Percentiles rank a stretch among this genome's conserved stretches.
Evolutionary conservation across 2,797 vertebrate species (phyloP).

Genomic region (Epinephelus coioides): DNA sequence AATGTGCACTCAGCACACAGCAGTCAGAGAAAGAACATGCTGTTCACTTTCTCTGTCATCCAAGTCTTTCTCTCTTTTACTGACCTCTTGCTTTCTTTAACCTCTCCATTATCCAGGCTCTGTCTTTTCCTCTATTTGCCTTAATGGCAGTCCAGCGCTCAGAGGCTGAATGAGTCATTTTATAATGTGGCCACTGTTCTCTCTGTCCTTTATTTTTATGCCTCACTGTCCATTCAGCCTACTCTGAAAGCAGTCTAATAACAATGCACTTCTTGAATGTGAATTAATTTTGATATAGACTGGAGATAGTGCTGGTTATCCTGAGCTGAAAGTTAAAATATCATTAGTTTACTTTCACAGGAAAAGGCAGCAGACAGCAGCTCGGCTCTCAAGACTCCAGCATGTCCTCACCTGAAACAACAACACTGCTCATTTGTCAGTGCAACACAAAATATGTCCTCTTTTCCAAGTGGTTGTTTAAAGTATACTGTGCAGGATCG

Average conservation of each 20-base stretch:
- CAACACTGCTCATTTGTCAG: background rate
- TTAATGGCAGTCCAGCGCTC: conserved; percentile 28
- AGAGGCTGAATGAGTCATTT: conserved; percentile 27
- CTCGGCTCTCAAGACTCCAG: background rate
- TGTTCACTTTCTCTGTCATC: conserved; percentile 28
- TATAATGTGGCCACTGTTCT: conserved; percentile 22
- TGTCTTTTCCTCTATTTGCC: conserved; percentile 49
- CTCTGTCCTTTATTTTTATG: conserved; percentile 18
- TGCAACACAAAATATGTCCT: too few species aligned
- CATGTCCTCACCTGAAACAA: background rate
- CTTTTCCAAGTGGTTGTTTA: too few species aligned
- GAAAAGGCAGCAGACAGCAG: background rate
- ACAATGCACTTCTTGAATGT: background rate
- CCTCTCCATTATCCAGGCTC: conserved; percentile 42
- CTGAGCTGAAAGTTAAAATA: background rate
- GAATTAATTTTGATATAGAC: background rate
- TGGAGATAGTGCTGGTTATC: background rate
- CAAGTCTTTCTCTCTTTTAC: conserved; percentile 17
- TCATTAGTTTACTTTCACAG: background rate
- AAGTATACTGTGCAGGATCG: too few species aligned
- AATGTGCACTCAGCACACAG: conserved; percentile 42
- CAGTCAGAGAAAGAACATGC: conserved; percentile 23
- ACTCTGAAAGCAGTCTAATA: conserved; percentile 30
- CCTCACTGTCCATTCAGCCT: conserved; percentile 1
- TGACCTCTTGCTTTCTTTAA: conserved; percentile 27